A percentile compares a stretch with the other conserved stretches of the same genome.
Evolutionary conservation across 2,888 invertebrate species (phyloP).

Genomic region (Unio delphinus): DNA sequence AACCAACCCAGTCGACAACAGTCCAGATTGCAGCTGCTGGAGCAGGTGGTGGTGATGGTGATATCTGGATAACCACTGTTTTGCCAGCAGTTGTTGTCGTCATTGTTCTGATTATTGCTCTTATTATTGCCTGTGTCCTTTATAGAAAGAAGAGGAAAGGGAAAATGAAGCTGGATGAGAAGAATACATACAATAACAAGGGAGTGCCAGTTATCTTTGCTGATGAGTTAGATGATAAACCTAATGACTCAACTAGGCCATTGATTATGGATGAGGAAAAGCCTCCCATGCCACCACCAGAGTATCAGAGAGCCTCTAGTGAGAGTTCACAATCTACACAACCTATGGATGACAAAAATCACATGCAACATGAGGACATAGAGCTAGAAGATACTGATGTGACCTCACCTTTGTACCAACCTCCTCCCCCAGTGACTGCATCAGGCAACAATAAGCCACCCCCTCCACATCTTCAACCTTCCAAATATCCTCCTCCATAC

Average conservation of each 20-base stretch:
- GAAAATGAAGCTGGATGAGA: conserved; percentile 85
- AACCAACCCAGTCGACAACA: conserved; percentile 12
- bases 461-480: conserved; percentile 75
- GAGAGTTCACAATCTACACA: conserved; percentile 58
- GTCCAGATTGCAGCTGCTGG: conserved; percentile 25
- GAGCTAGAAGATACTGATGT: conserved; percentile 51
- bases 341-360: conserved; percentile 38
- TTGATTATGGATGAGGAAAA: conserved; percentile 96
- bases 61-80: conserved; percentile 81
- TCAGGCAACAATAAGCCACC: conserved; percentile 56
- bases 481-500: conserved; percentile 95
- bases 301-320: conserved; percentile 58
- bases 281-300: conserved; percentile 78
- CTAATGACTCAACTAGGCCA: conserved; percentile 84
- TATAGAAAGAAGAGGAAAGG: conserved; percentile 86
- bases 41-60: conserved; percentile 44
- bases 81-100: conserved; percentile 86
- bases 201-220: conserved; percentile 93
- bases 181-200: conserved; percentile 74
- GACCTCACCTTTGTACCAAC: conserved; percentile 58
- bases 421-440: conserved; percentile 59
- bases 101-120: conserved; percentile 88
- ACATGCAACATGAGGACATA: conserved; percentile 33
- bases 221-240: conserved; percentile 95
- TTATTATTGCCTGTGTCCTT: conserved; percentile 88